phyloP scores from a whole-genome alignment of 2,888 invertebrate genomes.

The Norana najaformis region DNA sequence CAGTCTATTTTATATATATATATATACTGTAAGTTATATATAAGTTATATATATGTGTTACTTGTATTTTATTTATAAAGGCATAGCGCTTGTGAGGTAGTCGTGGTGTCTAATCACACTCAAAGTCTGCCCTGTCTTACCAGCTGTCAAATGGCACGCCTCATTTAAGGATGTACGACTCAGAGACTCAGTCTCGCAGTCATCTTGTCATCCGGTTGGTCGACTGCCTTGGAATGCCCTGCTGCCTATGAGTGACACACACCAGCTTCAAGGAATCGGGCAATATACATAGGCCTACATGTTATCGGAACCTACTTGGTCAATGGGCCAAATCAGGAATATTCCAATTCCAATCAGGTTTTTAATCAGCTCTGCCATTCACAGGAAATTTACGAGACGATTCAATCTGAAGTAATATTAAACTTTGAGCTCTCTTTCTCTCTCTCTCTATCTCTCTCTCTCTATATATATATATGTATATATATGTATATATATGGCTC shows the following conservation, averaged over 20 bases:
- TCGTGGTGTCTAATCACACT: neutral
- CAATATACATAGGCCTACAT: neutral
- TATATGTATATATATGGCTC: too few relatives aligned
- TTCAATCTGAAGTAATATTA: neutral
- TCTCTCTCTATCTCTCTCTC: too few relatives aligned
- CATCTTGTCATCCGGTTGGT: neutral
- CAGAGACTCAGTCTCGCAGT: neutral
- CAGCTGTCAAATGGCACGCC: neutral
- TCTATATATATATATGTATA: too few relatives aligned
- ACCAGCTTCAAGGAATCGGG: neutral
- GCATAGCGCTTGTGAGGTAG: neutral
- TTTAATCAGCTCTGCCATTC: neutral
- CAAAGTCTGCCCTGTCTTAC: neutral
- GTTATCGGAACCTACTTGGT: neutral
- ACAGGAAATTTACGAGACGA: neutral
- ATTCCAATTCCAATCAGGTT: neutral
- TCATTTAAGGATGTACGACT: neutral
- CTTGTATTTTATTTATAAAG: too few relatives aligned
- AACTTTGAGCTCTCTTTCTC: too few relatives aligned
- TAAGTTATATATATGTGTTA: too few relatives aligned
- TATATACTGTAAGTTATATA: too few relatives aligned
- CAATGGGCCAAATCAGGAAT: neutral
- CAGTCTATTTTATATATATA: too few relatives aligned
- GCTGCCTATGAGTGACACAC: neutral
- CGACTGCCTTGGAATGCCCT: neutral